Evolutionary conservation across 2,797 vertebrate genomes (phyloP).

Genomic region (Botia kubotai): DNA sequence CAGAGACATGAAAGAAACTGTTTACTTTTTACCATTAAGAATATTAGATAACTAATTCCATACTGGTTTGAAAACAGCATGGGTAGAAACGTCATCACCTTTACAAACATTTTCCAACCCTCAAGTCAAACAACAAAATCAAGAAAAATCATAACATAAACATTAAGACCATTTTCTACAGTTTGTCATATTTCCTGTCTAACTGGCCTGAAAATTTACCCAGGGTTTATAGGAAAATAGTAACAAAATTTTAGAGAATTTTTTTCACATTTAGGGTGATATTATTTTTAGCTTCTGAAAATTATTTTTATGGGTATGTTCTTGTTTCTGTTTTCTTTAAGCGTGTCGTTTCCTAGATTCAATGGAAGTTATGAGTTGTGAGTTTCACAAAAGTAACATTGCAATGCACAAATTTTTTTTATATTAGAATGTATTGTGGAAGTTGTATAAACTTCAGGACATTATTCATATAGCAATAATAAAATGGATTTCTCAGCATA

Average conservation of each 20-base stretch:
- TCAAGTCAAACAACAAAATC: conserved; percentile 38
- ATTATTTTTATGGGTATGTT: background rate
- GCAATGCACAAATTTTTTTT: conserved; percentile 27
- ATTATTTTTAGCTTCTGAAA: background rate
- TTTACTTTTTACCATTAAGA: conserved; percentile 17
- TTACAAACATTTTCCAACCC: conserved; percentile 46
- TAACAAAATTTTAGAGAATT: background rate
- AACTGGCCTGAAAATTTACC: background rate
- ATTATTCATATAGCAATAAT: background rate
- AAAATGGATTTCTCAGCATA: background rate
- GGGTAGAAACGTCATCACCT: conserved; percentile 32
- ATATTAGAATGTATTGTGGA: background rate
- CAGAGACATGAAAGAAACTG: conserved; percentile 12
- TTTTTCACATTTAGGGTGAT: background rate
- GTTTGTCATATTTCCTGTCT: background rate
- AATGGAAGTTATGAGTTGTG: background rate
- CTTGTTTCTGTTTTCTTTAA: conserved; percentile 26
- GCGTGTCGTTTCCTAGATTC: background rate
- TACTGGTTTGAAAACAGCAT: conserved; percentile 20
- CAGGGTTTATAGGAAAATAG: background rate
- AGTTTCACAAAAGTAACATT: conserved; percentile 1
- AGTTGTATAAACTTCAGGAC: background rate
- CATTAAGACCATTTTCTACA: background rate
- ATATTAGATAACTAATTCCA: conserved; percentile 25
- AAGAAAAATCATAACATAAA: background rate